Evolutionary conservation across 1,140 invertebrate genomes (phyloP), one percentile per base, ranked within the genome.

Genomic region (Platorchestia sp.): DNA sequence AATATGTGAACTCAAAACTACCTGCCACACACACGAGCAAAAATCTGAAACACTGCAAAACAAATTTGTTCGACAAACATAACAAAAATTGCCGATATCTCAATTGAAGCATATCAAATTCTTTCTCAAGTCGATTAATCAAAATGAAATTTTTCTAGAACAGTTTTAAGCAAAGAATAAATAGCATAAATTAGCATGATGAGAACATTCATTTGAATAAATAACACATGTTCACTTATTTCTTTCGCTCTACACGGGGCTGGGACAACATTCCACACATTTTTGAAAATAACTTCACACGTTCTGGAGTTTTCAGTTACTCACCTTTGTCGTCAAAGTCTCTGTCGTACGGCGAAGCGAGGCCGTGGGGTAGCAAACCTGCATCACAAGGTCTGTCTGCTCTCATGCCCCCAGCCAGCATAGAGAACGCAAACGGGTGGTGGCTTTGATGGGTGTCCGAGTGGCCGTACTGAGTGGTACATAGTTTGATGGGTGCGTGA

Each of bases 321-420:
- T 93, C 47, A 93, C 91, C 91, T 93, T 93, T 93, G 45, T 93
- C 91, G 40, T 93, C 91, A 44, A 44, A 93, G 43, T 93, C 91
- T 44, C 91, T 93, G 91, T 93, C 91, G 91, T 93, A 93, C 5
- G 91, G 91, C 10, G 91, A 93, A 7, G 43, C 91, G 6, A 93
- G 91, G 19, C 91, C 91, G 40, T 45, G 91, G 44, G 43, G 43
- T 36, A 93, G 7, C 5, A 93, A 27, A 36, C 43, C 43, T 93
- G 45, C 91, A 93, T 93, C 91, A 93, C 91, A 93, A 7, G 91
- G 44, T 45, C 91, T 45, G 45, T 93, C 91, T 47, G 43, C 45
- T 93, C 91, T 93, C 41, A 93, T 47, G 91, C 91, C 45, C 0
- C 45, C 91, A 3, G 91, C 91, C 45, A 93, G 45, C 91, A 93